Evolutionary conservation across 1,140 invertebrate species (phyloP), one percentile per base, ranked within the genome.

Genomic region (Bemisia tabaci): DNA sequence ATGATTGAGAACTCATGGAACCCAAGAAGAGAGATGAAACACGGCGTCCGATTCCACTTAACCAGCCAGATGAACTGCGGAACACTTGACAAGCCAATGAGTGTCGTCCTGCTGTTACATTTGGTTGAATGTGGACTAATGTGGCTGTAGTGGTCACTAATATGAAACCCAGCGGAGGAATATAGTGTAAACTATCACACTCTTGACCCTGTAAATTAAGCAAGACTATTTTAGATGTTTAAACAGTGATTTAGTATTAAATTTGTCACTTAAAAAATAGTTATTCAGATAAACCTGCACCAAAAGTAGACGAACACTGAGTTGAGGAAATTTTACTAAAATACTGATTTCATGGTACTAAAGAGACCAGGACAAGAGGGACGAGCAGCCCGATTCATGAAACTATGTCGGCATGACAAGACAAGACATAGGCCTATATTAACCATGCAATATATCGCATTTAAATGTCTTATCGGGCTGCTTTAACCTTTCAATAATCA

Each of bases 91-190:
- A 91, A 0, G 76, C 77, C 25, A 95, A 80, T 22, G 78, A 82
- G 65, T 88, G 84, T 61, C 87, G 84, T 11, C 86, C 85, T 69
- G 81, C 79, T 26, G 73, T 65, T 1, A 73, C 70, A 11, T 68
- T 65, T 1, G 86, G 81, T 66, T 85, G 84, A n/a, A 96, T 80
- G 5, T 92, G 78, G 1, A 94, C 84, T 12, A 95, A 80, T 9
- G 91, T 93, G 71, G 91, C 93, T 0, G 93, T 95, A 0, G 94
- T 95, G 17, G 94, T 97, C 1, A 91, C 90, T 26, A 96, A 79
- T 69, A 96, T 81, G 73, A 90, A 91, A 9, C 91, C 90, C 69
- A 85, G 78, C 1, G 86, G 83, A 69, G 86, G 83, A 48, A 87
- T 78, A 68, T 85, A 82, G 0, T 85, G 83, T 17, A 95, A 75